These are phyloP conservation scores for Apus apus DNA, from an alignment of 2,113 vertebrate species.

Conservation along the genomic window DNA sequence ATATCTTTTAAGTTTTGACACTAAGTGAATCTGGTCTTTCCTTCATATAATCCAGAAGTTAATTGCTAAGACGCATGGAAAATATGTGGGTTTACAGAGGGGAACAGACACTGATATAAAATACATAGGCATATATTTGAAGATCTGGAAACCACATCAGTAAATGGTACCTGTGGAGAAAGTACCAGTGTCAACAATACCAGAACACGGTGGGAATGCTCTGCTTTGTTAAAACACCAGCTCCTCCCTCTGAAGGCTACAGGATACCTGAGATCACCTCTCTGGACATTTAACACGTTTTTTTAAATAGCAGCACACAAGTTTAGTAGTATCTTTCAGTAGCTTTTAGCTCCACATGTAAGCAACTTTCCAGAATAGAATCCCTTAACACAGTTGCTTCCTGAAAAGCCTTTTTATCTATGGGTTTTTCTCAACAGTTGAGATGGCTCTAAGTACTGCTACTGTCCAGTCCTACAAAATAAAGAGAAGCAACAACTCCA, in stretches of 20 bases:
- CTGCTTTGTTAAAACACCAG: neutral
- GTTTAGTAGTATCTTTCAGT: neutral
- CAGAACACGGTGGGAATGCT: rapidly evolving
- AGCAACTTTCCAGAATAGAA: neutral
- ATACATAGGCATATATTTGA: neutral
- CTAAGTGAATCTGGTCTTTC: neutral
- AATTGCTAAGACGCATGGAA: constrained; percentile 7
- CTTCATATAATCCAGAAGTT: constrained; percentile 5
- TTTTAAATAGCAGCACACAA: neutral
- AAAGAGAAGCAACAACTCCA: neutral
- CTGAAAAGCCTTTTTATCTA: neutral
- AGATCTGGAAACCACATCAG: neutral
- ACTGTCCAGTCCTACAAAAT: neutral
- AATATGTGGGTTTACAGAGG: neutral
- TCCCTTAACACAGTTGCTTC: neutral
- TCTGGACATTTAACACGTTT: too few relatives aligned
- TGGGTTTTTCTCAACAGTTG: neutral
- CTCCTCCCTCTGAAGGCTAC: neutral
- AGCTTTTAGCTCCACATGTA: neutral
- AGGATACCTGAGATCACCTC: neutral
- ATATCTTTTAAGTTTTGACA: constrained; percentile 18
- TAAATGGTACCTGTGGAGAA: neutral
- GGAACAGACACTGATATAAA: neutral
- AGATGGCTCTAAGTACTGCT: neutral
- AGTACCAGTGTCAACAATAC: neutral